Base-by-base conservation (phyloP, 2,113 vertebrate species). In the Dunckerocampus dactyliophorus region DNA sequence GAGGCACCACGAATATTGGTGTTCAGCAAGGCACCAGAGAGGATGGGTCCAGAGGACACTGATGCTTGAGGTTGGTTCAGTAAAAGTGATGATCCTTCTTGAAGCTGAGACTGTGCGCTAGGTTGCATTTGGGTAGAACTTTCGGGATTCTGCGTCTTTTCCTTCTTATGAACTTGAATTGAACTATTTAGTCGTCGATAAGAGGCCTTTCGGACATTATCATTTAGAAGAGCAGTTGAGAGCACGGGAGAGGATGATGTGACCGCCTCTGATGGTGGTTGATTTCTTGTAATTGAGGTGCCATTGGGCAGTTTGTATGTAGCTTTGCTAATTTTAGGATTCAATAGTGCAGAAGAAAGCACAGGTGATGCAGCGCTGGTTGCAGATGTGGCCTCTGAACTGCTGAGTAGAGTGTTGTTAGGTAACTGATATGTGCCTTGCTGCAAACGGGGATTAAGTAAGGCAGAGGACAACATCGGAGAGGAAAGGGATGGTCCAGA, bases 21-120 rank as follows among this genome's bases (percentile, higher is more conserved):
- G 17, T 84, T 91, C 42, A 86, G 60, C 63, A 90, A 74, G 11
- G 89, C 88, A 63, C 70, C 81, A 65, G 85, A 88, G 47, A 91
- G 83, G 46, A 73, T 73, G 21, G 88, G 86, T 55, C 57, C 42
- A 12, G 74, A 59, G 48, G 71, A 19, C n/a, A 24, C 19, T 55
- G 79, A 31, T 1, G 74, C 64, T 72, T 83, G 72, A 9, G 67
- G 28, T 73, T 84, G 69, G 2, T 84, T 86, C 34, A 7, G 24
- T 64, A 69, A 68, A 74, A 86, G 47, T 12, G 75, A 66, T 22
- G 87, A 85, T 63, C 72, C 82, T 24, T 71, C 71, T 34, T 82
- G 82, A 24, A 88, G 83, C 47, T 83, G 76, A 68, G 85, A 82
- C 24, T 83, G 79, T 75, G 80, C 82, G 4, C 67, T 43, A 2